Conservation (phyloP, 2,888 invertebrate genomes). For the Lydus trimaculatus region DNA sequence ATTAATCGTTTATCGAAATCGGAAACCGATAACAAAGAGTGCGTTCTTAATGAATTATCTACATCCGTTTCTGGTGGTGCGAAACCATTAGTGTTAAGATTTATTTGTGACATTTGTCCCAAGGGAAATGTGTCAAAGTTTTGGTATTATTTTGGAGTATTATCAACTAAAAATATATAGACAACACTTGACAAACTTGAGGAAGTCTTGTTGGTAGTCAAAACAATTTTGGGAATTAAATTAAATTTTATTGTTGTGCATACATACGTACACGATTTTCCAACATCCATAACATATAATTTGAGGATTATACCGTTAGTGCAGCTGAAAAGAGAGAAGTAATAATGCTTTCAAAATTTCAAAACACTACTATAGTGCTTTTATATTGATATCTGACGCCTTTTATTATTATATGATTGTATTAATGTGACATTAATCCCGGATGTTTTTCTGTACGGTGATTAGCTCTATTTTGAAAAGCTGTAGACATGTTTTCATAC, state of each 20-base stretch:
- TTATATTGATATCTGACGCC: slow-evolving; percentile 42
- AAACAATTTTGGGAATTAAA: slow-evolving; percentile 1
- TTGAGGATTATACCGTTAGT: slow-evolving; percentile 2
- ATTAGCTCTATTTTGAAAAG: slow-evolving; percentile 43
- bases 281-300: not conserved
- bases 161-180: slow-evolving; percentile 41
- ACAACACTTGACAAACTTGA: not conserved
- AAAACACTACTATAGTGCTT: slow-evolving; percentile 9
- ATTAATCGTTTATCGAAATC: slow-evolving; percentile 31
- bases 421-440: slow-evolving; percentile 46
- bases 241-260: not conserved
- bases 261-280: not conserved
- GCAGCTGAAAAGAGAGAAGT: not conserved
- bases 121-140: slow-evolving; percentile 45
- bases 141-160: slow-evolving; percentile 35
- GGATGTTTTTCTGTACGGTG: slow-evolving; percentile 46
- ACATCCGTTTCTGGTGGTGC: slow-evolving; percentile 38
- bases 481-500: slow-evolving; percentile 46
- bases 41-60: slow-evolving; percentile 39
- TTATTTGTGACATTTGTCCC: slow-evolving; percentile 49
- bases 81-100: slow-evolving; percentile 44
- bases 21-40: slow-evolving; percentile 35
- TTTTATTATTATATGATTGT: slow-evolving; percentile 37
- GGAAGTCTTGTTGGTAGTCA: not conserved
- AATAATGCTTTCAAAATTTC: not conserved